Percentiles rank a stretch among this genome's conserved stretches.
Conservation (phyloP, 64 coral and sea anemone genomes). For the Stichodactyla mertensii region DNA sequence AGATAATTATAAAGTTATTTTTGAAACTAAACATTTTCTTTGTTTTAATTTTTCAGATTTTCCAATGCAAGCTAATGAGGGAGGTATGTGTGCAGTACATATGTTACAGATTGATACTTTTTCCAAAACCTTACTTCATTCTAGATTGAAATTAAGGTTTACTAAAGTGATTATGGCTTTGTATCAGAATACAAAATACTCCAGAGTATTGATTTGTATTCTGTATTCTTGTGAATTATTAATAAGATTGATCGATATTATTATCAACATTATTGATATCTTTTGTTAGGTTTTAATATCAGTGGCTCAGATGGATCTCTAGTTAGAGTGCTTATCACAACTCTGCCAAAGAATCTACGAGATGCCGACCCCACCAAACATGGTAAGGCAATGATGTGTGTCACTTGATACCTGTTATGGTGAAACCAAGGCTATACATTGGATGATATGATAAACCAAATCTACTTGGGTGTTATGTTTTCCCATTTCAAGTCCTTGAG, state of each 20-base stretch:
- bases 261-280: neutral
- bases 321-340: conserved; percentile 93
- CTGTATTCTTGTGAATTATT: too few species aligned
- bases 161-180: too few species aligned
- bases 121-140: neutral
- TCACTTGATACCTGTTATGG: neutral
- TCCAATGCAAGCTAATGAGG: conserved; percentile 29
- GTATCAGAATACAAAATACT: too few species aligned
- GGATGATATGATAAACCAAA: too few species aligned
- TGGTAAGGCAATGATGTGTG: conserved; percentile 28
- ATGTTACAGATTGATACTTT: neutral
- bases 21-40: neutral
- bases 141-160: too few species aligned
- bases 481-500: too few species aligned
- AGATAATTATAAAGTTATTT: too few species aligned
- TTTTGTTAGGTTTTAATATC: conserved; percentile 75
- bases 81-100: too few species aligned
- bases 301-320: conserved; percentile 78
- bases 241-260: too few species aligned
- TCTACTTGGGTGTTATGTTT: too few species aligned
- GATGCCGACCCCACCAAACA: conserved; percentile 89
- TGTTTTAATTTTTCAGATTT: neutral
- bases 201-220: too few species aligned
- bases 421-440: neutral
- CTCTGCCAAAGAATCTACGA: conserved; percentile 86